A percentile compares a stretch with the other conserved stretches of the same genome.
Evolutionary conservation across 2,888 invertebrate species (phyloP).

Genomic region (Thelaira solivaga): DNA sequence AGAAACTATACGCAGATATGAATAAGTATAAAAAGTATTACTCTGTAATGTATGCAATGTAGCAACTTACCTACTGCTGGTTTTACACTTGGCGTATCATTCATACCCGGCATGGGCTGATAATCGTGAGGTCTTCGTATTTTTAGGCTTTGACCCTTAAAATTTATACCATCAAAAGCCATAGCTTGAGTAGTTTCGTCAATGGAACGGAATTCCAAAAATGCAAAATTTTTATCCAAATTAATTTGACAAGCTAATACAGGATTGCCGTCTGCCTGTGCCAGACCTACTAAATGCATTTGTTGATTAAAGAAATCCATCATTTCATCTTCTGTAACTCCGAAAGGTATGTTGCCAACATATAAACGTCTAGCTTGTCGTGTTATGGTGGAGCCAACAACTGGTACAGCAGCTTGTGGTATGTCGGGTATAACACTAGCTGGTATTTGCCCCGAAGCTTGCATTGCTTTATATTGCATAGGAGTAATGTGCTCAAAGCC

Average conservation of each 20-base stretch:
- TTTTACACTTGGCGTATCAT: constrained; percentile 90
- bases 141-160: constrained; percentile 98
- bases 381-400: constrained; percentile 98
- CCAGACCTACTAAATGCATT: constrained; percentile 97
- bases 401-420: constrained; percentile 96
- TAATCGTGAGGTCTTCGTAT: constrained; percentile 98
- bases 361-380: constrained; percentile 94
- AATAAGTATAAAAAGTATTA: background rate
- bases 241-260: constrained; percentile 99
- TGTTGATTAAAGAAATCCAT: constrained; percentile 99
- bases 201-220: constrained; percentile 96
- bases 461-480: constrained; percentile 91
- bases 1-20: constrained; percentile 26
- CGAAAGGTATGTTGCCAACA: constrained; percentile 99
- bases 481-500: constrained; percentile 99
- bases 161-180: constrained; percentile 99
- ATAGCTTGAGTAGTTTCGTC: constrained; percentile 99
- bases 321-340: constrained; percentile 98
- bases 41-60: background rate
- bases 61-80: constrained; percentile 83
- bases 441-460: constrained; percentile 96
- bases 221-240: constrained; percentile 99
- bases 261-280: constrained; percentile 99
- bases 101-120: constrained; percentile 97
- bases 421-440: constrained; percentile 94